Evolutionary conservation across 92 coral and sea anemone species (phyloP).

Genomic region (Phenganax stokvisi): DNA sequence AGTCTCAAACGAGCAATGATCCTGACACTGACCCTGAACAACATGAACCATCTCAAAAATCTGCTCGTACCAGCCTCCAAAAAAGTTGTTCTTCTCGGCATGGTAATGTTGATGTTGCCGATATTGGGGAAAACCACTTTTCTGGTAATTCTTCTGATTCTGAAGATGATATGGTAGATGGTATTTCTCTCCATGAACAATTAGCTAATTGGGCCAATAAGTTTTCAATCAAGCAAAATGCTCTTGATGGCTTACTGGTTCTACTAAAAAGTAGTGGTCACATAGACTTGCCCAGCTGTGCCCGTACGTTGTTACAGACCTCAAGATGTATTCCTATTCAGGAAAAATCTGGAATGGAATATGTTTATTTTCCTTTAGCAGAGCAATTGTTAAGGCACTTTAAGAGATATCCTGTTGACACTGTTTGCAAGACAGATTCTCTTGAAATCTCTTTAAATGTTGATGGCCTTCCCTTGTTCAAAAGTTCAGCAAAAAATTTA

Average conservation of each 20-base stretch:
- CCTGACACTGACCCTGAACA: neutral
- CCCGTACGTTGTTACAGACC: neutral
- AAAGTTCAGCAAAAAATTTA: no score
- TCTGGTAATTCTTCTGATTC: no score
- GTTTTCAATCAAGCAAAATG: constrained; percentile 19
- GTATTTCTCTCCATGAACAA: no score
- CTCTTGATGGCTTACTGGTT: constrained; percentile 12
- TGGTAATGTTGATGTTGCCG: no score
- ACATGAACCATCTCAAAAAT: neutral
- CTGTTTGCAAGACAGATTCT: no score
- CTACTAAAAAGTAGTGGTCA: constrained; percentile 16
- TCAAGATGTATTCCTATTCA: neutral
- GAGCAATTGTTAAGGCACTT: constrained; percentile 8
- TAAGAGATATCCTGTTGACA: neutral
- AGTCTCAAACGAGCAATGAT: no score
- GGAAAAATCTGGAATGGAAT: neutral
- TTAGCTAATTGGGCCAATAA: constrained; percentile 15
- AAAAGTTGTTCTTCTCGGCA: no score
- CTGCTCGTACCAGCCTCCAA: neutral
- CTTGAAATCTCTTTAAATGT: no score
- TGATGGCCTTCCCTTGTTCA: no score
- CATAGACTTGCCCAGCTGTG: neutral
- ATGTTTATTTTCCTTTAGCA: constrained; percentile 2
- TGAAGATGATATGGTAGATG: no score
- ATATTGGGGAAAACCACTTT: no score